Evolutionary conservation across 2,888 invertebrate species (phyloP).

Genomic region (Andrena hattorfiana): DNA sequence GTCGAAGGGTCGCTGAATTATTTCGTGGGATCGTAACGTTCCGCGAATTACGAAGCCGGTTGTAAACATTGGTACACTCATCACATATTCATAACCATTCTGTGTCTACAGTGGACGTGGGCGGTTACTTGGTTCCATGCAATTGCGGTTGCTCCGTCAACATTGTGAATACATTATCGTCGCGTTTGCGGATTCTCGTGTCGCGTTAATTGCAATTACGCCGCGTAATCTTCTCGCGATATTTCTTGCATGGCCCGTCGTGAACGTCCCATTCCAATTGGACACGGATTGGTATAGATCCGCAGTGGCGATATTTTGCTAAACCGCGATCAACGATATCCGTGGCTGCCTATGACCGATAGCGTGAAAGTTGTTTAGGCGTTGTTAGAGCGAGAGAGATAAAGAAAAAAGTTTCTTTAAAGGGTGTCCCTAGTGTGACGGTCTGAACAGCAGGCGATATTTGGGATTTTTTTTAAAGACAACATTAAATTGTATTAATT

Average conservation of each 20-base stretch:
- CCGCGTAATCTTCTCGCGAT: slow-evolving; percentile 51
- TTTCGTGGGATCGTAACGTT: not conserved
- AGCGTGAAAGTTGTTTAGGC: not conserved
- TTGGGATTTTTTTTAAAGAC: no score
- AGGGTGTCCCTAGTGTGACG: no score
- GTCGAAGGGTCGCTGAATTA: not conserved
- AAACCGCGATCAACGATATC: not conserved
- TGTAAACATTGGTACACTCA: slow-evolving; percentile 37
- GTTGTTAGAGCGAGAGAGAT: no score
- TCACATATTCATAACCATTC: slow-evolving; percentile 64
- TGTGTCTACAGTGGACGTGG: slow-evolving; percentile 29
- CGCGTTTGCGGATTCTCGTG: slow-evolving; percentile 52
- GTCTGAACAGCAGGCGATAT: no score
- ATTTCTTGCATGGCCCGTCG: slow-evolving; percentile 31
- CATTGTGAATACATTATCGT: slow-evolving; percentile 58
- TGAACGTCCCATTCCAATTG: not conserved
- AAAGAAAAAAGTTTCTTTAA: no score
- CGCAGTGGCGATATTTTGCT: not conserved
- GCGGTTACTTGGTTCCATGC: slow-evolving; percentile 63
- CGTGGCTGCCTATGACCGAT: not conserved
- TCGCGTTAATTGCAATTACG: slow-evolving; percentile 62
- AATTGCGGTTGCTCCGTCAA: slow-evolving; percentile 63
- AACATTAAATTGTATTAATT: no score
- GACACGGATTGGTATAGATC: not conserved
- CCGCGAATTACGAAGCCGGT: slow-evolving; percentile 5